Percentiles rank a stretch among this genome's conserved stretches.
phyloP scores from a whole-genome alignment of 2,797 vertebrate species.

The Danionella dracula region DNA sequence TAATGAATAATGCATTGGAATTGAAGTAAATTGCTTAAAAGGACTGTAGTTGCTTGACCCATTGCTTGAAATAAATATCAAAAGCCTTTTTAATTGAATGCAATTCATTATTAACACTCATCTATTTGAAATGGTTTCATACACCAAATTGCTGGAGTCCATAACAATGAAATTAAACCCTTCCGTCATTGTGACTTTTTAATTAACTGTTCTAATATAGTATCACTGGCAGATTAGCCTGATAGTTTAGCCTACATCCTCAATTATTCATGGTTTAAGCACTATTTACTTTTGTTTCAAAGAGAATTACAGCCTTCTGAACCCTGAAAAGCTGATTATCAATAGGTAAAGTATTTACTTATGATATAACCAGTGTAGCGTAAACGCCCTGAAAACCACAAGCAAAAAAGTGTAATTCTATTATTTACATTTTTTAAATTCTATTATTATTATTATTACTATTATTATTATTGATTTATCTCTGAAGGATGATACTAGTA shows the following conservation, averaged over 20 bases:
- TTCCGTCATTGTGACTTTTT: not conserved
- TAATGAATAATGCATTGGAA: no score
- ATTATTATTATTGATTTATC: no score
- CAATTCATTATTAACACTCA: no score
- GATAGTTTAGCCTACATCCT: not conserved
- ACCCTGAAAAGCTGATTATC: not conserved
- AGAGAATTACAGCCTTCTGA: not conserved
- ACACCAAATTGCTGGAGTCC: not conserved
- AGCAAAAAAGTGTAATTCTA: no score
- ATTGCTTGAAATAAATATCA: no score
- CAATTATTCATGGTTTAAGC: not conserved
- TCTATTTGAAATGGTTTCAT: no score
- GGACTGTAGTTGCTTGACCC: no score
- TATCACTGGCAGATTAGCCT: not conserved
- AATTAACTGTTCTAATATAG: not conserved
- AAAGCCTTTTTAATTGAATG: no score
- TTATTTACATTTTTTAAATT: no score
- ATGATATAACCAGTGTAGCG: not conserved
- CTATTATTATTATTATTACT: no score
- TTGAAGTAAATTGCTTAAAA: no score
- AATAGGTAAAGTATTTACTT: not conserved
- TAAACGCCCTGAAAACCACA: not conserved
- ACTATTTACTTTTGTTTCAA: not conserved
- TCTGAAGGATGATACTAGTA: no score
- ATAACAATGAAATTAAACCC: not conserved